Evolutionary conservation across 2,113 vertebrate species (phyloP).

Genomic region (Oxyruncus cristatus): DNA sequence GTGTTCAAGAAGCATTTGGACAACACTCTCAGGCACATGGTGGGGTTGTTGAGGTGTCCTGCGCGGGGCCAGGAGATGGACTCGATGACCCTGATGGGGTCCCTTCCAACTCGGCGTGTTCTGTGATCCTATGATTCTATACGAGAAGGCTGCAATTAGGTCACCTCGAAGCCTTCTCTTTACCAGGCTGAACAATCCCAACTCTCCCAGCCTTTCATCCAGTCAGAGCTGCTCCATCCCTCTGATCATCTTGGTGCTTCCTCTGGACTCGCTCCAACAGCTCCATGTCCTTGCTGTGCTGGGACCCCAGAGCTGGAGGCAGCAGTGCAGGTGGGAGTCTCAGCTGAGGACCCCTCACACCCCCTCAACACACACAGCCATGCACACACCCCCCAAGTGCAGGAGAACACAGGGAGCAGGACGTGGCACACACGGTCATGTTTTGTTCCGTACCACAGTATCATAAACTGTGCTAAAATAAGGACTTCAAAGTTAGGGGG

Average conservation of each 20-base stretch:
- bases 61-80: neutral
- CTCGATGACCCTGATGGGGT: neutral
- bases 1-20: neutral
- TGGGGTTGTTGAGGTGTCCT: neutral
- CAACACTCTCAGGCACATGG: neutral
- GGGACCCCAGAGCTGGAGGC: neutral
- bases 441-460: neutral
- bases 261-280: neutral
- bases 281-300: neutral
- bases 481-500: neutral
- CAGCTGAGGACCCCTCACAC: neutral
- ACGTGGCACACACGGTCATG: too few species aligned
- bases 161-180: neutral
- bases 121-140: neutral
- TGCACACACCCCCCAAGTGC: rapidly evolving
- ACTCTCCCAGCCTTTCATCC: neutral
- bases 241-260: neutral
- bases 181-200: neutral
- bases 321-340: neutral
- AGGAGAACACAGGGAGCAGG: neutral
- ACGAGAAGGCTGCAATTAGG: neutral
- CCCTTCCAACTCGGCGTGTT: neutral
- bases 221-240: too few species aligned
- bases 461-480: neutral
- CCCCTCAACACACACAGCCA: neutral